These are phyloP conservation scores for Ditylenchus dipsaci DNA, from an alignment of 1,140 invertebrate genomes.

Conservation along the genomic window DNA sequence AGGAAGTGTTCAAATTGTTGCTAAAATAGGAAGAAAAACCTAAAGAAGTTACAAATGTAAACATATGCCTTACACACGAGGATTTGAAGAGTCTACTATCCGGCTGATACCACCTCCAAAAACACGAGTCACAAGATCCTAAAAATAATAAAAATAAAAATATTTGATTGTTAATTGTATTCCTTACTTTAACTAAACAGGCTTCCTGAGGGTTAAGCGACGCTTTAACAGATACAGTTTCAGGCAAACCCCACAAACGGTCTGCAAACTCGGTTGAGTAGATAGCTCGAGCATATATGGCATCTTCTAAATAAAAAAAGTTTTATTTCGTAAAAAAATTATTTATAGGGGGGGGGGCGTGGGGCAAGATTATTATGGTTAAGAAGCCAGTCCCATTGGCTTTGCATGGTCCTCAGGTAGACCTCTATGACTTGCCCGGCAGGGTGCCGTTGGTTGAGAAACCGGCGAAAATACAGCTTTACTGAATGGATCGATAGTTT, in stretches of 20 bases:
- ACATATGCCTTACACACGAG: background rate
- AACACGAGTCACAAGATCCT: constrained; percentile 24
- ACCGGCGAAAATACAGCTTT: background rate
- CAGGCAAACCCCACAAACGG: constrained; percentile 38
- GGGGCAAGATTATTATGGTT: no score
- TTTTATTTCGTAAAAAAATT: no score
- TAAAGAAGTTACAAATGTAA: constrained; percentile 1
- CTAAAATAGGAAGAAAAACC: constrained; percentile 25
- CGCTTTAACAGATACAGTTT: constrained; percentile 21
- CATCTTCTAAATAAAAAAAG: constrained; percentile 27
- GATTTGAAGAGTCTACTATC: constrained; percentile 37
- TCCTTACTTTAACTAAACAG: constrained; percentile 19
- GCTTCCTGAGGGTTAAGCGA: constrained; percentile 32
- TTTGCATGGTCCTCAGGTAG: no score
- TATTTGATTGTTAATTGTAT: background rate
- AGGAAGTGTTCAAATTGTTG: constrained; percentile 40
- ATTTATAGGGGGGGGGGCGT: no score
- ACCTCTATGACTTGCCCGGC: no score
- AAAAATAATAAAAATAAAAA: background rate
- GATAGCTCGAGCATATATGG: constrained; percentile 34
- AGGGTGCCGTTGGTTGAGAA: background rate
- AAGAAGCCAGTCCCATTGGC: no score
- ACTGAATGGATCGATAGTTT: no score
- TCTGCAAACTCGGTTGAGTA: constrained; percentile 39
- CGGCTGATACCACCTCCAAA: constrained; percentile 49